Base-by-base conservation (phyloP, 2,888 invertebrate species). In the Mimachlamys varia region DNA sequence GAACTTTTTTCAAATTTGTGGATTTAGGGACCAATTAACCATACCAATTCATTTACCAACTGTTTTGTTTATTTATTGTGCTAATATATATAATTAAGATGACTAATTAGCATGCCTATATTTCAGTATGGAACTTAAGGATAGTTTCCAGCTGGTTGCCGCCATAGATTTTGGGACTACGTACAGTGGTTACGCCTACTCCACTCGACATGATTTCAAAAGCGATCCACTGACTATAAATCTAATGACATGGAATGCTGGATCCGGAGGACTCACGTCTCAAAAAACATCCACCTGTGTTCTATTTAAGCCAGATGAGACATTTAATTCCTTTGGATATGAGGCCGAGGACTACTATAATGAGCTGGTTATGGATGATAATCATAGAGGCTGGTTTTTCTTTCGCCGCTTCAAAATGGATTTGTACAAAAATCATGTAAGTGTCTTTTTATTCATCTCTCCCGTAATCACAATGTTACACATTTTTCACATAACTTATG, bases 91-190 rank as follows among this genome's bases (percentile, higher is more conserved):
- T 44, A 44, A 7, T 3, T 44, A 7, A 44, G 4, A 44, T 44
- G 44, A 44, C 44, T 44, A 44, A 44, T 44, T 44, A 44, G 15
- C 5, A 2, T 15, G 53, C 3, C 15, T 53, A 1, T 44, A 44
- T 53, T 53, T 53, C 12, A 53, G 53, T 17, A 53, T 53, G 53
- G 53, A 53, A 2, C 19, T 53, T n/a, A 27, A 53, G 12, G 19
- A 4, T 10, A 58, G n/a, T 37, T 89, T 38, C n/a, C 37, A 62
- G n/a, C 17, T 89, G 19, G 89, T 89, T 0, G 89, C 89, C 55
- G 89, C 89, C 15, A 89, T 89, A 27, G 89, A 89, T 37, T 38
- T 89, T 13, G 89, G 89, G 15, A 89, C 89, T n/a, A 22, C 89
- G 44, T 58, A 58, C 33, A 58, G 62, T 2, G 89, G 89, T 5